Evolutionary conservation across 1,140 invertebrate genomes (phyloP), one percentile per base, ranked within the genome.

Genomic region (Arctopsyche grandis): DNA sequence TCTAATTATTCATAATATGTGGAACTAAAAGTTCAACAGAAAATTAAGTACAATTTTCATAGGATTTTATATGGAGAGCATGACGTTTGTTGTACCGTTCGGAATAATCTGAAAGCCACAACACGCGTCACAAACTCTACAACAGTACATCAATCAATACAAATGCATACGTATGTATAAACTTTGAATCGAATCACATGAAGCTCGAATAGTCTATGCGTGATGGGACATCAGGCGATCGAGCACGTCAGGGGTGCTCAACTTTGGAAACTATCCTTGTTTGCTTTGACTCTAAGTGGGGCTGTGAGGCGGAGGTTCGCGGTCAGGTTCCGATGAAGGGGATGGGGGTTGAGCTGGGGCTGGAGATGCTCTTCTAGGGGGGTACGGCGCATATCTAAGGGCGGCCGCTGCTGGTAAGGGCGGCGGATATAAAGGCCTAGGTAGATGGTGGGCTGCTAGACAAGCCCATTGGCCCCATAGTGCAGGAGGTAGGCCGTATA

Each of bases 381-480:
- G 84, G 78, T 91, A 91, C n/a, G 90, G 90, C 9, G 90, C 90
- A 83, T 89, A 91, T n/a, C 90, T 86, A 69, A 79, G 77, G 16
- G 88, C 86, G 58, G 87, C 84, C 1, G 87, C 85, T 4, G 87
- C 83, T 5, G 85, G 84, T 26, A 88, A 79, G 12, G 78, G 78
- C 16, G 85, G 86, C 0, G 87, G 87, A 77, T 89, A 90, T 78
- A 90, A 87, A 4, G 89, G 88, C 38, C 89, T 85, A n/a, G 87
- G 86, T 77, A 91, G 81, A 79, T 90, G 89, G 58, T 91, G 90
- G 0, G 90, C 90, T 14, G 90, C 90, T 63, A 91, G 78, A 81
- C 91, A 91, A 3, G 91, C 90, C 91, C 91, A 91, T 81, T 91
- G 91, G 21, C 90, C 90, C 91, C 91, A 91, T 0, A 90, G 84